A percentile compares a stretch with the other conserved stretches of the same genome.
These are phyloP conservation scores for Listronotus bonariensis DNA, from an alignment of 1,140 invertebrate genomes.

Conservation along the genomic window DNA sequence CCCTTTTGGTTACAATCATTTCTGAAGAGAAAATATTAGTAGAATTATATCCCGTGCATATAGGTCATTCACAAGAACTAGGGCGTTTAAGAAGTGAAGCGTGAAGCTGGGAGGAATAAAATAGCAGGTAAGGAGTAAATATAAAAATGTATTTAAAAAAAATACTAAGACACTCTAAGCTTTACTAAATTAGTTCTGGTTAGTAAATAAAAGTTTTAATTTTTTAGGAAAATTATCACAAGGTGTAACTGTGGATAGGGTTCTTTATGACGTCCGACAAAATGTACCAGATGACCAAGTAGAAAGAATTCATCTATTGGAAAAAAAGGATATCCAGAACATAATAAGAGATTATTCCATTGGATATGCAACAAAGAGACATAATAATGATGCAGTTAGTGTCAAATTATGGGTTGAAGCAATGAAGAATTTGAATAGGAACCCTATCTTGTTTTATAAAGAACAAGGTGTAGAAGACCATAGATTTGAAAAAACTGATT, in stretches of 20 bases:
- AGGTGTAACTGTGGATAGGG: background rate
- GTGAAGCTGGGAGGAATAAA: background rate
- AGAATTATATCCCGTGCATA: background rate
- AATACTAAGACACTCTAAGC: background rate
- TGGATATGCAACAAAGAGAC: slow-evolving; percentile 1
- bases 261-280: background rate
- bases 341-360: slow-evolving; percentile 1
- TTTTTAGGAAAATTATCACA: slow-evolving; percentile 5
- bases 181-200: background rate
- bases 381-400: slow-evolving; percentile 1
- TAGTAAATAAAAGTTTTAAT: background rate
- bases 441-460: slow-evolving; percentile 12
- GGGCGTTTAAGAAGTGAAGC: background rate
- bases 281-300: background rate
- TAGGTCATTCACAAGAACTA: slow-evolving; percentile 1
- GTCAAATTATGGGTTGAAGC: slow-evolving; percentile 1
- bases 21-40: background rate
- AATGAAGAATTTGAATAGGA: background rate
- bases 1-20: background rate
- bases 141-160: background rate
- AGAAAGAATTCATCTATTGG: background rate
- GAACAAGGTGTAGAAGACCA: slow-evolving; percentile 2
- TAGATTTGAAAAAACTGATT: slow-evolving; percentile 2
- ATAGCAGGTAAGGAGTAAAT: slow-evolving; percentile 1
- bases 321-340: slow-evolving; percentile 6